Evolutionary conservation across 2,888 invertebrate genomes (phyloP), one percentile per base, ranked within the genome.

Genomic region (Trisateles emortualis): DNA sequence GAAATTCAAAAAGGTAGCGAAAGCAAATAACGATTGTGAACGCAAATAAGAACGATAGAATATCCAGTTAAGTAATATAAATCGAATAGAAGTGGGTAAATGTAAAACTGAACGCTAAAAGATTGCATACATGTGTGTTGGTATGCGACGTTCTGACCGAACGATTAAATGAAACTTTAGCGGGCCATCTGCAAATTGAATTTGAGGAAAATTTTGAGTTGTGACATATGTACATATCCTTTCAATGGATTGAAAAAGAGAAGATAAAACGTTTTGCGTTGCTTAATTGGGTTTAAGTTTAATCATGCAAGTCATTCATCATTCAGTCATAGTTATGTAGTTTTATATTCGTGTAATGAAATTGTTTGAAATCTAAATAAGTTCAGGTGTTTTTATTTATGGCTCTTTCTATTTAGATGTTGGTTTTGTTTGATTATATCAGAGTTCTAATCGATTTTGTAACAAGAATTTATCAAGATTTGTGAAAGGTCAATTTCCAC

Each of bases 21-120:
- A 54, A 45, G 49, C 49, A 41, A 63, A 64, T 46, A 46, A n/a
- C 35, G 30, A 44, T 51, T 40, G 48, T 35, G 60, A 59, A 54
- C 43, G 42, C 54, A 62, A 58, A 75, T 75, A 72, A 69, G 65
- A 66, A 42, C 17, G 17, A 8, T 36, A 40, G 60, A 59, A 61
- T 60, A 59, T 52, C 46, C 59, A 40, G 43, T 52, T 42, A 51
- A 61, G 49, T 56, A 57, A 59, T 61, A 55, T 61, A 50, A 59
- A 52, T 53, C 59, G 40, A 66, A 45, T 56, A 36, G 61, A 65
- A 64, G 55, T 54, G 47, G 55, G 55, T 64, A 71, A 74, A 78
- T 73, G 66, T 64, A 76, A 76, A 79, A 76, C 51, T 61, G 63
- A 77, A 72, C 58, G 50, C 47, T 56, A 72, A 76, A 74, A 74